A percentile compares a stretch with the other conserved stretches of the same genome.
Conservation (phyloP, 2,888 invertebrate genomes). For the Ceraclea dissimilis region DNA sequence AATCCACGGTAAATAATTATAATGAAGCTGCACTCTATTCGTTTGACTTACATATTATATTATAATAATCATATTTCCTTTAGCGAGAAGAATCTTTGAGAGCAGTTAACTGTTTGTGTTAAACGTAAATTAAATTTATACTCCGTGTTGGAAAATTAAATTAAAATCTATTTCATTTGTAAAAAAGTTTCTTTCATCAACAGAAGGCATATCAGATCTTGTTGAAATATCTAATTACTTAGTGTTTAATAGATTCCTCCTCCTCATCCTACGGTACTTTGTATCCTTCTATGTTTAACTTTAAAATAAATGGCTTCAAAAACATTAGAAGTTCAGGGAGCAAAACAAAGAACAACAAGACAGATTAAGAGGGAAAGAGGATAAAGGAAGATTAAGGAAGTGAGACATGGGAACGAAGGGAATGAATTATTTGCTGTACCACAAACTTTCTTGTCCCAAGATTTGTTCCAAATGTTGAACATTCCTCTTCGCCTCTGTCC, state of each 20-base stretch:
- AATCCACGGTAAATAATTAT: no score
- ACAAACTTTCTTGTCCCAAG: not conserved
- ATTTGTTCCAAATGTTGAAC: not conserved
- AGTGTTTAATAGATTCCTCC: not conserved
- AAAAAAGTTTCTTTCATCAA: no score
- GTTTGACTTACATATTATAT: no score
- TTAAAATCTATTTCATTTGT: no score
- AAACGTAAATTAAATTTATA: no score
- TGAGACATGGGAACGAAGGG: not conserved
- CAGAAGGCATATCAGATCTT: not conserved
- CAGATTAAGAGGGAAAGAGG: not conserved
- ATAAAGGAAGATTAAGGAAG: not conserved
- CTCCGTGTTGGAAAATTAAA: no score
- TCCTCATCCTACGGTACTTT: not conserved
- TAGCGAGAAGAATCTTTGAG: no score
- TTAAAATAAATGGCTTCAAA: not conserved
- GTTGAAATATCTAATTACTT: not conserved
- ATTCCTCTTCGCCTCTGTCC: not conserved
- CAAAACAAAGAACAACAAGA: constrained; percentile 1
- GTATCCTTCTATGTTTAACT: not conserved
- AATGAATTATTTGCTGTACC: not conserved
- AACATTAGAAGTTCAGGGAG: not conserved
- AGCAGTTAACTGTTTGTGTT: no score
- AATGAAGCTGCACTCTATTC: no score
- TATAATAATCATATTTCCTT: no score